Base-by-base conservation (phyloP, 1,140 invertebrate genomes). In the Meteorus sp. region DNA sequence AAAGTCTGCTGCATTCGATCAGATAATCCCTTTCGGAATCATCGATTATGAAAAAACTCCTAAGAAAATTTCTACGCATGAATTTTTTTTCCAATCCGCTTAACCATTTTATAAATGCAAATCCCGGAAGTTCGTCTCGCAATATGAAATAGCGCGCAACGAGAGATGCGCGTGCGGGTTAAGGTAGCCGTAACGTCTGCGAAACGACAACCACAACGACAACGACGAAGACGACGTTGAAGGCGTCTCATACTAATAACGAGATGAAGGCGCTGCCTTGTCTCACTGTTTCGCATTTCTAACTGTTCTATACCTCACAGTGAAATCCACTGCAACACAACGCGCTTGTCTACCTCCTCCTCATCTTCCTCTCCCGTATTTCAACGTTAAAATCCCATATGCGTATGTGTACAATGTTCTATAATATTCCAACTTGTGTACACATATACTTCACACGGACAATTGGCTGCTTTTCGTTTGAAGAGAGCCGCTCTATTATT, bases 81-180 rank as follows among this genome's bases (percentile, higher is more conserved):
- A 15, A 27, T 27, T 17, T 37, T 27, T 31, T n/a, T n/a, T n/a
- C n/a, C n/a, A n/a, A n/a, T n/a, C n/a, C n/a, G n/a, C n/a, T n/a
- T n/a, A n/a, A 9, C 9, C 27, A 29, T 29, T 29, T 29, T 9
- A 55, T 15, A 50, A 13, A 33, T 47, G 31, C 44, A 60, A 31
- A 31, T 48, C 59, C 59, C 59, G 59, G 59, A 60, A 60, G 51
- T 55, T 4, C 9, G 4, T 5, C 9, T 9, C 39, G 52, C 52
- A 33, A 23, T 31, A 44, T 39, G 59, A 60, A 60, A 60, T 60
- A 55, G 59, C 51, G 52, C 55, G 59, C 51, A 60, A 55, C 59
- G 59, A 60, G 48, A 60, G 19, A 33, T 17, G 9, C 45, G 50
- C 20, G 43, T 17, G 9, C 45, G 50, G 44, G 57, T 41, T 41